phyloP scores from a whole-genome alignment of 2,113 vertebrate genomes.

The Ariopsis seemanni region DNA sequence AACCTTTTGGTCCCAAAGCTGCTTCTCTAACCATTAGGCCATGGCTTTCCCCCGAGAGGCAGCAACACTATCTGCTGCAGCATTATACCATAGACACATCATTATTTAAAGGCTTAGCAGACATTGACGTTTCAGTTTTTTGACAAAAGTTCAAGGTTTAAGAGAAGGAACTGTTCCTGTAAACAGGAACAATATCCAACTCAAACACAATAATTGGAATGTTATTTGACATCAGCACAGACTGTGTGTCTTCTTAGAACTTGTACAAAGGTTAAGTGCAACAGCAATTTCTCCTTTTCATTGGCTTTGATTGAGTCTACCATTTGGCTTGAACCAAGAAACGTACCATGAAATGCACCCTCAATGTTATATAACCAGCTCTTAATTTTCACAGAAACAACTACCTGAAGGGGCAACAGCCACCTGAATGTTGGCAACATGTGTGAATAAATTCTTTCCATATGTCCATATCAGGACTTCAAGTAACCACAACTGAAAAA shows the following conservation, averaged over 20 bases:
- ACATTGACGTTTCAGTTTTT: background rate
- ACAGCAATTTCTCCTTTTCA: conserved; percentile 25
- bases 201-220: conserved; percentile 31
- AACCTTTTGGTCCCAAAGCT: no score
- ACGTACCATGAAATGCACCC: conserved; percentile 23
- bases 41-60: no score
- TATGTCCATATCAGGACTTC: conserved; percentile 63
- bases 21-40: no score
- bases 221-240: conserved; percentile 21
- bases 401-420: conserved; percentile 49
- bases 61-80: background rate
- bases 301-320: conserved; percentile 47
- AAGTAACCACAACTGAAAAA: conserved; percentile 53
- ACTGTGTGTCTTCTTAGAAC: conserved; percentile 12
- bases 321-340: conserved; percentile 47
- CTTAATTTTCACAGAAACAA: conserved; percentile 18
- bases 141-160: background rate
- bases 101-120: background rate
- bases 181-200: conserved; percentile 49
- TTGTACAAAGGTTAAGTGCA: background rate
- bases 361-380: conserved; percentile 62
- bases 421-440: conserved; percentile 67
- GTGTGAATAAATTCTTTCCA: conserved; percentile 69
- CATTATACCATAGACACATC: background rate
- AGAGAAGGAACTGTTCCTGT: background rate